Percentiles rank a stretch among this genome's conserved stretches.
Conservation (phyloP, 1,140 invertebrate species). For the Magallana gigas region DNA sequence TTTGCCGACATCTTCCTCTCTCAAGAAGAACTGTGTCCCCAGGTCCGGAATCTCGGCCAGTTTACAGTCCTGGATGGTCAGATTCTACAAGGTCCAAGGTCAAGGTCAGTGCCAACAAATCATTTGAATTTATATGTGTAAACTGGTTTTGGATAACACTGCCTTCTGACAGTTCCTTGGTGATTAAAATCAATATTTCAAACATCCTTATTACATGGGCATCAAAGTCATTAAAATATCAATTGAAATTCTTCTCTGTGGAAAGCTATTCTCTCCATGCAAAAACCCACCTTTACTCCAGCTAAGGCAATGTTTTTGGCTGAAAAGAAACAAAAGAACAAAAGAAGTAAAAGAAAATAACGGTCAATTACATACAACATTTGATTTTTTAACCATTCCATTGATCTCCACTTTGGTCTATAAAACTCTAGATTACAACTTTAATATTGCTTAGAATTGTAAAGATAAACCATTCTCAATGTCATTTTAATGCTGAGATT, state of each 20-base stretch:
- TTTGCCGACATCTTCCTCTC: slow-evolving; percentile 70
- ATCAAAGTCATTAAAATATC: neutral
- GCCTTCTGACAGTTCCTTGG: too few species aligned
- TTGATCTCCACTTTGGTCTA: too few species aligned
- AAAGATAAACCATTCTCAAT: too few species aligned
- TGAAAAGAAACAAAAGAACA: slow-evolving; percentile 70
- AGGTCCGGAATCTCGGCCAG: slow-evolving; percentile 66
- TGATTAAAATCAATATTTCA: too few species aligned
- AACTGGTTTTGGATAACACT: too few species aligned
- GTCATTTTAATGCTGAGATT: too few species aligned
- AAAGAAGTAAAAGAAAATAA: neutral
- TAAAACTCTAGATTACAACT: too few species aligned
- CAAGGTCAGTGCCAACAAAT: neutral
- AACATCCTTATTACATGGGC: neutral
- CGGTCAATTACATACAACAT: neutral
- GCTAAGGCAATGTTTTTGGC: slow-evolving; percentile 78
- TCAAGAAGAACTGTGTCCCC: slow-evolving; percentile 77
- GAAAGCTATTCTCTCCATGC: too few species aligned
- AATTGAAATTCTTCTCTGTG: too few species aligned
- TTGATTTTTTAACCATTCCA: too few species aligned
- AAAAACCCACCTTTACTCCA: slow-evolving; percentile 75
- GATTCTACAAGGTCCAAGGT: slow-evolving; percentile 64
- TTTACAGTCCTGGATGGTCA: slow-evolving; percentile 70
- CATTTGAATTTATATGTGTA: too few species aligned
- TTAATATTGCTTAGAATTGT: too few species aligned